Conservation (phyloP, 1,140 invertebrate species). For the Drosophila pseudoobscura region DNA sequence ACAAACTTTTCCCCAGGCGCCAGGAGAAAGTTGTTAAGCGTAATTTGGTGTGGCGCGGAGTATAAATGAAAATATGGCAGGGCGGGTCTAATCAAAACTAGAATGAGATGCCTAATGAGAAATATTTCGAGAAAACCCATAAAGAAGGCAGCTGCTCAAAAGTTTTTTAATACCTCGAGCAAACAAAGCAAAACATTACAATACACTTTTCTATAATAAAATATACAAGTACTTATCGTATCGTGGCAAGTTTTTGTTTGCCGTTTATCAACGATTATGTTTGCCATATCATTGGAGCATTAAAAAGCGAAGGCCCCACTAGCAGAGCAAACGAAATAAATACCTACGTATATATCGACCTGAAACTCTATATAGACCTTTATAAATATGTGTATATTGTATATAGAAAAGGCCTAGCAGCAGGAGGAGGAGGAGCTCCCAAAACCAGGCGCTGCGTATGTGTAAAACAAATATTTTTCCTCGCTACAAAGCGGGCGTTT, state of each 20-base stretch:
- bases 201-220: constrained; percentile 1
- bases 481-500: constrained; percentile 70
- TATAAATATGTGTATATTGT: constrained; percentile 3
- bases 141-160: constrained; percentile 36
- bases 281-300: no score
- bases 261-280: no score
- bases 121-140: constrained; percentile 43
- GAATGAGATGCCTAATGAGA: constrained; percentile 54
- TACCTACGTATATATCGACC: constrained; percentile 8
- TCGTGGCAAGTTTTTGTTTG: neutral
- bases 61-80: constrained; percentile 42
- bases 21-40: constrained; percentile 49
- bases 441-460: constrained; percentile 55
- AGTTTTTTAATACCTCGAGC: constrained; percentile 59
- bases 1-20: constrained; percentile 31
- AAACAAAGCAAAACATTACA: constrained; percentile 10
- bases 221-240: neutral
- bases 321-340: no score
- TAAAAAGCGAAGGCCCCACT: no score
- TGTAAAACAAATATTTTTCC: constrained; percentile 74
- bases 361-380: constrained; percentile 25
- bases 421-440: constrained; percentile 18
- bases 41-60: constrained; percentile 33
- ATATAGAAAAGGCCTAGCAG: constrained; percentile 29
- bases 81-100: constrained; percentile 64